Percentiles rank a stretch among this genome's conserved stretches.
Conservation (phyloP, 2,797 vertebrate genomes). For the Sebastolobus alascanus region DNA sequence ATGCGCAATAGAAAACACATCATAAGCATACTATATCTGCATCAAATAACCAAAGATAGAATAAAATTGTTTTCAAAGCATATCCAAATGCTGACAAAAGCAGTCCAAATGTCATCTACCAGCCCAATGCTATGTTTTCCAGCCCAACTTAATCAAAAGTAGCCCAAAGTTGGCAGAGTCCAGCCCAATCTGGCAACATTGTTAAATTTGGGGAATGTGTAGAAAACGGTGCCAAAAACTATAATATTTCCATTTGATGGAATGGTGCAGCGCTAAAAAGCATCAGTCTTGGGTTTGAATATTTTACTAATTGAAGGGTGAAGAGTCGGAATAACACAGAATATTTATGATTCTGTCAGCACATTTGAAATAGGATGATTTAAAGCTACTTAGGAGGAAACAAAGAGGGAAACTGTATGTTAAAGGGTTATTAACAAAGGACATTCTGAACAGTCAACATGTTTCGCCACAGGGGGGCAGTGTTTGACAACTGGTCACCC, state of each 20-base stretch:
- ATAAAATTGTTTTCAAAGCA: too few species aligned
- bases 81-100: too few species aligned
- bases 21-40: too few species aligned
- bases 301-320: neutral
- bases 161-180: too few species aligned
- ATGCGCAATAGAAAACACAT: too few species aligned
- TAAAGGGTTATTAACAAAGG: neutral
- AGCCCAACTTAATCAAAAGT: too few species aligned
- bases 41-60: too few species aligned
- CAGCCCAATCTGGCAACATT: too few species aligned
- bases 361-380: neutral
- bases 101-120: too few species aligned
- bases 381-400: neutral
- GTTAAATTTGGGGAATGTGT: neutral
- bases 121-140: too few species aligned
- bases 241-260: neutral
- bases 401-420: rapidly evolving
- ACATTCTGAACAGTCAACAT: neutral
- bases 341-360: neutral
- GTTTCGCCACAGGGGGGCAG: slow-evolving; percentile 66
- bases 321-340: neutral
- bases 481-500: slow-evolving; percentile 51
- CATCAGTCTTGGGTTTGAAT: neutral
- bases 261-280: neutral
- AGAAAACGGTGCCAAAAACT: too few species aligned